Evolutionary conservation across 2,113 vertebrate genomes (phyloP).

Genomic region (Xiphophorus couchianus): DNA sequence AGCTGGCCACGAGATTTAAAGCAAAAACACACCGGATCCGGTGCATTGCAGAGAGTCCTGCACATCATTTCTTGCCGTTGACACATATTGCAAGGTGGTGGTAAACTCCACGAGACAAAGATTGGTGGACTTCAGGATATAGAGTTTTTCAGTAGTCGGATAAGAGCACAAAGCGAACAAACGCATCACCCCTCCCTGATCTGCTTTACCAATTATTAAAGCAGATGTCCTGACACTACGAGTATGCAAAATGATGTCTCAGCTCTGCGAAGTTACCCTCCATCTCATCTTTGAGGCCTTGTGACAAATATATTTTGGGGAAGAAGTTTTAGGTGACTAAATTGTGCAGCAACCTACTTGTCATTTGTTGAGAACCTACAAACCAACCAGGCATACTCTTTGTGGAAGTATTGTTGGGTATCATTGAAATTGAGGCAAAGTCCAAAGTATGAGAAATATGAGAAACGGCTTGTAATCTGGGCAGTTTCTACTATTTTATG

Average conservation of each 20-base stretch:
- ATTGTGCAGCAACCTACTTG: too few species aligned
- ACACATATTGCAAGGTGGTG: background rate
- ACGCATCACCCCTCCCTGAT: background rate
- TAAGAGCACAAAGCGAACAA: background rate
- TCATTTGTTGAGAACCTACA: background rate
- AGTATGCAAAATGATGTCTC: too few species aligned
- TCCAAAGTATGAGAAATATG: background rate
- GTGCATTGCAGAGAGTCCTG: background rate
- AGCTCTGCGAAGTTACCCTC: too few species aligned
- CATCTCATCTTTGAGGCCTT: too few species aligned
- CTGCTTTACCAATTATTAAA: background rate
- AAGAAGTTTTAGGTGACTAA: too few species aligned
- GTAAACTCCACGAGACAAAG: background rate
- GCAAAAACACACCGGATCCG: background rate
- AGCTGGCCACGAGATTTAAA: background rate
- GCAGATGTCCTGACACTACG: background rate
- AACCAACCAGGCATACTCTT: background rate
- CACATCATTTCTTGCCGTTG: background rate
- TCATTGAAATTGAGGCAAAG: background rate
- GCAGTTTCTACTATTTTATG: background rate
- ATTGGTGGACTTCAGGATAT: background rate
- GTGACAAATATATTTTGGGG: too few species aligned
- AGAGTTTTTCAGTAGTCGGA: background rate
- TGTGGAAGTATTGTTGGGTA: background rate
- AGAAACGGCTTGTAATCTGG: background rate